phyloP scores from a whole-genome alignment of 2,888 invertebrate genomes.

The Epistrophe eligans region DNA sequence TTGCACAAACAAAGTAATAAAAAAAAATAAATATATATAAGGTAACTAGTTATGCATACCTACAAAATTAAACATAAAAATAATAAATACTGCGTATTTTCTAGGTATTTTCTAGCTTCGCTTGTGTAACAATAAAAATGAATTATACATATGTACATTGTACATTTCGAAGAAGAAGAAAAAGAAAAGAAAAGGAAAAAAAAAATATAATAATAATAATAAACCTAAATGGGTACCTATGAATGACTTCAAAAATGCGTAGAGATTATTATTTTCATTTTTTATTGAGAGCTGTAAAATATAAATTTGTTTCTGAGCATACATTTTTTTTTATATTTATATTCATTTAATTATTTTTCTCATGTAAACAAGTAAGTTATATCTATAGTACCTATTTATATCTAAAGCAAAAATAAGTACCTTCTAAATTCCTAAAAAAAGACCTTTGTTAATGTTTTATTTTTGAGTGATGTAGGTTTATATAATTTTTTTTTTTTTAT shows the following conservation, averaged over 20 bases:
- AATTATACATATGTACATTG: background rate
- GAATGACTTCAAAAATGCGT: constrained; percentile 19
- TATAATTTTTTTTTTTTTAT: too few relatives aligned
- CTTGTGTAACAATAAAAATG: constrained; percentile 20
- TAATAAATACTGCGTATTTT: constrained; percentile 10
- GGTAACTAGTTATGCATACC: background rate
- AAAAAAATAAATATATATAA: constrained; percentile 29
- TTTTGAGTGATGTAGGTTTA: too few relatives aligned
- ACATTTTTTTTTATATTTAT: background rate
- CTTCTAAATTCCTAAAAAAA: too few relatives aligned
- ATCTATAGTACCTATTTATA: background rate
- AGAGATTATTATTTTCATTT: constrained; percentile 10
- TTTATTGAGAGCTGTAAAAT: constrained; percentile 18
- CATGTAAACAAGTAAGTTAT: background rate
- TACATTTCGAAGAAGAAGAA: too few relatives aligned
- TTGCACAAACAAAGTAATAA: constrained; percentile 26
- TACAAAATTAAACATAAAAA: constrained; percentile 10
- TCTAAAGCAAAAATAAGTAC: background rate
- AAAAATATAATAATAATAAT: background rate
- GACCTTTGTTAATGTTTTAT: too few relatives aligned
- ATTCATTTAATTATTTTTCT: background rate
- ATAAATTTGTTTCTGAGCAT: background rate
- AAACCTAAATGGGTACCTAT: background rate
- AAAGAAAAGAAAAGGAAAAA: background rate
- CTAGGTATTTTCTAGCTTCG: background rate